Conservation (phyloP, 1,140 invertebrate genomes). For the Caerostris darwini region DNA sequence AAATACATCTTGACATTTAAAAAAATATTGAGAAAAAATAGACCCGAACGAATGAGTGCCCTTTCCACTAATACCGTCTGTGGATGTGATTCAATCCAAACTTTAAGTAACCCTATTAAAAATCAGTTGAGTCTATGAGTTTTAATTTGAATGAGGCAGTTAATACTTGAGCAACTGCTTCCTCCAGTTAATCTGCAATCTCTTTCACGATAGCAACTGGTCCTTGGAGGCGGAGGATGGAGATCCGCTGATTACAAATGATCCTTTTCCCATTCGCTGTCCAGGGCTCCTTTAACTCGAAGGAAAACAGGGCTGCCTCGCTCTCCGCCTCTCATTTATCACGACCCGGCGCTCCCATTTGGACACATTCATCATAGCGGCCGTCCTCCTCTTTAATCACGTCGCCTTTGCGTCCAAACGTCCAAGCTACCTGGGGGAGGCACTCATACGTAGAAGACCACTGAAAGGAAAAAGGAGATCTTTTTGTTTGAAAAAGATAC, state of each 20-base stretch:
- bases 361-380: conserved; percentile 13
- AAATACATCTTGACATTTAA: too few species aligned
- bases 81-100: not conserved
- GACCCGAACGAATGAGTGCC: not conserved
- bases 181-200: not conserved
- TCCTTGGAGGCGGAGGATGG: not conserved
- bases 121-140: not conserved
- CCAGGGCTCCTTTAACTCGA: conserved; percentile 1
- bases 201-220: not conserved
- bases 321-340: conserved; percentile 12
- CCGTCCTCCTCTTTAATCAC: conserved; percentile 9
- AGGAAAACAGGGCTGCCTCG: conserved; percentile 22
- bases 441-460: not conserved
- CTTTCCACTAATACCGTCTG: not conserved
- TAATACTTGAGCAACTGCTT: not conserved
- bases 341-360: not conserved
- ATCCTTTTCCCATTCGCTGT: conserved; percentile 4
- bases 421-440: not conserved
- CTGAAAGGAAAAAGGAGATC: not conserved
- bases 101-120: not conserved
- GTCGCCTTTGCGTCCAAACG: not conserved
- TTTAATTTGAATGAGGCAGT: not conserved
- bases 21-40: not conserved
- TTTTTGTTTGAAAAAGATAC: too few species aligned
- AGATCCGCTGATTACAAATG: conserved; percentile 35